Conservation (phyloP, 2,888 invertebrate species). For the Amblyjoppa proteus region DNA sequence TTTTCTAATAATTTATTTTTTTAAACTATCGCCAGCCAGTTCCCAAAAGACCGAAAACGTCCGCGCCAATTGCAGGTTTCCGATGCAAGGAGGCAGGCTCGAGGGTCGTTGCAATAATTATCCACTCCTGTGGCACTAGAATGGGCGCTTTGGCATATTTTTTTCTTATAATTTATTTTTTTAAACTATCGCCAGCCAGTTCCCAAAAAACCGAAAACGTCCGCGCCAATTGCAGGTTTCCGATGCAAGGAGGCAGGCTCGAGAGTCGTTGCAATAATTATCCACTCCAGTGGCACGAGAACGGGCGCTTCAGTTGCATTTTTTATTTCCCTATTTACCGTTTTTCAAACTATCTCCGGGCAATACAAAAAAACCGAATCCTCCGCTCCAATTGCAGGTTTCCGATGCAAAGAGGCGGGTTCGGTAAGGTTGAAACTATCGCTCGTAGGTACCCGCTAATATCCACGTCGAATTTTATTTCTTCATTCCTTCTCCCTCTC, state of each 20-base stretch:
- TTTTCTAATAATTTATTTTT: not conserved
- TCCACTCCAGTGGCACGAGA: conserved; percentile 1
- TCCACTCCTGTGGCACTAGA: conserved; percentile 2
- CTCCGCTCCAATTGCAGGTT: conserved; percentile 35
- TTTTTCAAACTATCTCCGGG: not conserved
- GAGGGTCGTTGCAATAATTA: conserved; percentile 17
- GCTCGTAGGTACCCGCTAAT: conserved; percentile 21
- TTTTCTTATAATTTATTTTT: too few species aligned
- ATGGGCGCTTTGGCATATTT: conserved; percentile 47
- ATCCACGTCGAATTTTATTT: conserved; percentile 32
- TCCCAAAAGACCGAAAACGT: conserved; percentile 12
- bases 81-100: conserved; percentile 22
- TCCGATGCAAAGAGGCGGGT: conserved; percentile 22
- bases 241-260: conserved; percentile 20
- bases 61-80: conserved; percentile 37
- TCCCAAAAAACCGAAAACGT: too few species aligned
- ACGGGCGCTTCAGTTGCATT: conserved; percentile 1
- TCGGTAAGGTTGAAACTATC: not conserved
- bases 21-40: conserved; percentile 1
- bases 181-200: too few species aligned
- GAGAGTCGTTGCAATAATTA: conserved; percentile 20
- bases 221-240: conserved; percentile 25
- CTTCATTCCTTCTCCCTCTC: conserved; percentile 9
- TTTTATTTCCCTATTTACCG: not conserved
- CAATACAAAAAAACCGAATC: conserved; percentile 21